Percentiles rank a stretch among this genome's conserved stretches.
Conservation (phyloP, 2,113 vertebrate species). For the cattle (Bos taurus) region DNA sequence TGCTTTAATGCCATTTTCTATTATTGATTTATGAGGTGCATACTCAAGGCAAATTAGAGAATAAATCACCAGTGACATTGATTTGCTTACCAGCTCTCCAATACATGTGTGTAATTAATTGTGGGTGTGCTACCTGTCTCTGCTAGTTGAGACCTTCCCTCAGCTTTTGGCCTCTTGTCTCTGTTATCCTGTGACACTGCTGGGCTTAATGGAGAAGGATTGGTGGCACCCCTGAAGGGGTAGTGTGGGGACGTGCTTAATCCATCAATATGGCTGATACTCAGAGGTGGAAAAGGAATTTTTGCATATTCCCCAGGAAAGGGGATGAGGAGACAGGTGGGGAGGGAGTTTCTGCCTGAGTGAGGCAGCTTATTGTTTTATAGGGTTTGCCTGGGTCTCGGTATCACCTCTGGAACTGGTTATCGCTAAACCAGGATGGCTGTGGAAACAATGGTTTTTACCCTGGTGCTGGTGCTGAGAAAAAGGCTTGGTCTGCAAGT, state of each 20-base stretch:
- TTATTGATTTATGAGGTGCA: slow-evolving; percentile 70
- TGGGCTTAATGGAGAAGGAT: neutral
- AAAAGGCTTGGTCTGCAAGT: neutral
- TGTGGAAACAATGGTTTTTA: neutral
- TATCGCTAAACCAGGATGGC: neutral
- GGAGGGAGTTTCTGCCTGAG: neutral
- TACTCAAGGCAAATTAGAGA: slow-evolving; percentile 63
- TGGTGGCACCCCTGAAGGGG: neutral
- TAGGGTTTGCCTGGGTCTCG: neutral
- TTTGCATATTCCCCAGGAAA: neutral
- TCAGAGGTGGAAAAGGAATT: neutral
- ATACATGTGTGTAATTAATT: slow-evolving; percentile 54
- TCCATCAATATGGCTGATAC: neutral
- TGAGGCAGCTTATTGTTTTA: neutral
- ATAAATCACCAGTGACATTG: slow-evolving; percentile 71
- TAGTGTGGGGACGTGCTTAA: neutral
- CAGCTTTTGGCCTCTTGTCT: neutral
- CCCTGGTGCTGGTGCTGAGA: neutral
- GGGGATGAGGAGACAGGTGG: neutral
- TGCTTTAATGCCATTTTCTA: slow-evolving; percentile 38
- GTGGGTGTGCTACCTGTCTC: slow-evolving; percentile 42
- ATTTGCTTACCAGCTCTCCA: slow-evolving; percentile 67
- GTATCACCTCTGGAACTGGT: neutral
- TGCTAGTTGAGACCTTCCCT: neutral
- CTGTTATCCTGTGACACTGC: neutral